Base-by-base conservation (phyloP, 2,113 vertebrate species). In the Empidonax alnorum region DNA sequence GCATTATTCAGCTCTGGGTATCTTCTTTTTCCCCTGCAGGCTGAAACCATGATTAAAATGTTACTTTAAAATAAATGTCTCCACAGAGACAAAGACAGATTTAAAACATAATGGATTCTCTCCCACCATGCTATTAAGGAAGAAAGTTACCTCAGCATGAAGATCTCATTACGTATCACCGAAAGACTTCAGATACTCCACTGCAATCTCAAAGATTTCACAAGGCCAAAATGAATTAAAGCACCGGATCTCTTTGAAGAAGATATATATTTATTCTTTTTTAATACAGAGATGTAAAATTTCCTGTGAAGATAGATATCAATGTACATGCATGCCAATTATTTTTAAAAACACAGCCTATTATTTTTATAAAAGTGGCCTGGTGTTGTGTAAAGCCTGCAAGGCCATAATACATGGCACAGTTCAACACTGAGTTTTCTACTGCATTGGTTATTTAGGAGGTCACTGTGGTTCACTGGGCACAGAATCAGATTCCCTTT, bases 51-150 rank as follows among this genome's bases (percentile, higher is more conserved):
- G 94, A 96, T 95, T 96, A 96, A 96, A 94, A 96, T 75, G 91
- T 91, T 96, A 92, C 95, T 93, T 96, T 77, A 94, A 88, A 96
- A 96, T 94, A 14, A 95, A 95, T 90, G 82, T 81, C 79, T 96
- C 94, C 93, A 80, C 91, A 95, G 96, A 96, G 94, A 96, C 93
- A 90, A 93, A 94, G 95, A 96, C 55, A 49, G 85, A 93, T 96
- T 93, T 94, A 90, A 93, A 93, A 93, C 28, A 55, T 91, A 95
- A 96, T 92, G 72, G 91, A 90, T 90, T 94, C 46, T 94, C 79
- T 85, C 91, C 49, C 68, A 93, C 79, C 85, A 59, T 7, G 63
- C 76, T 92, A 93, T 92, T 93, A 95, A 84, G 68, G 58, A 88
- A 77, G 76, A 75, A 95, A 88, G 90, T 96, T 96, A 86, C 93